These are phyloP conservation scores for Saturnia pavonia DNA, from an alignment of 2,888 invertebrate genomes.

Conservation along the genomic window DNA sequence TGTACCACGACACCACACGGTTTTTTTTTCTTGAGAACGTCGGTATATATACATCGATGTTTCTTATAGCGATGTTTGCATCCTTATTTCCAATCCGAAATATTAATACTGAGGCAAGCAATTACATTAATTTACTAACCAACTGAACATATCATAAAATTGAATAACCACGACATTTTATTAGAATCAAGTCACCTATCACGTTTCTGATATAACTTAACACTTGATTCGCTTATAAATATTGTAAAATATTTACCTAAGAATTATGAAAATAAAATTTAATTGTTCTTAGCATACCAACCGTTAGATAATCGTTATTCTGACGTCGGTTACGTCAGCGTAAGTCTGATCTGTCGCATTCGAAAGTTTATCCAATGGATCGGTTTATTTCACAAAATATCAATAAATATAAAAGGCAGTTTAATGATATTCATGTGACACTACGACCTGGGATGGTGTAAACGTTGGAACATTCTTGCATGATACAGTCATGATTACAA, in stretches of 20 bases:
- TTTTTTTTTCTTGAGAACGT: too few relatives aligned
- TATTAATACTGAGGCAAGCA: neutral
- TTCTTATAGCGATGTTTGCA: neutral
- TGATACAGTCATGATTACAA: slow-evolving; percentile 26
- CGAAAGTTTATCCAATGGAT: slow-evolving; percentile 20
- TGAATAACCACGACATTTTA: neutral
- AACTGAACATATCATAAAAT: neutral
- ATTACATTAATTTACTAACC: neutral
- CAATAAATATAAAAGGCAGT: slow-evolving; percentile 22
- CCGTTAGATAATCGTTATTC: neutral
- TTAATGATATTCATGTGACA: slow-evolving; percentile 55
- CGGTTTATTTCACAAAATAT: slow-evolving; percentile 15
- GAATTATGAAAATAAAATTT: neutral
- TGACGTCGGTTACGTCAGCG: neutral
- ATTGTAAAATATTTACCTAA: neutral
- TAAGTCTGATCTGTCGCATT: neutral
- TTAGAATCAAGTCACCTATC: neutral
- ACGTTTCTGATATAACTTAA: slow-evolving; percentile 1
- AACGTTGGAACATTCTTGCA: slow-evolving; percentile 38
- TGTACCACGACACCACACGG: too few relatives aligned
- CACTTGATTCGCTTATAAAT: neutral
- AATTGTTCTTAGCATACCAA: slow-evolving; percentile 6
- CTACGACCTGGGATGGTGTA: slow-evolving; percentile 46
- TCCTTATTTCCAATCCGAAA: neutral
- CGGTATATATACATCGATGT: too few relatives aligned